These are phyloP conservation scores for Falco berigora DNA, from an alignment of 2,797 vertebrate species.

Conservation along the genomic window DNA sequence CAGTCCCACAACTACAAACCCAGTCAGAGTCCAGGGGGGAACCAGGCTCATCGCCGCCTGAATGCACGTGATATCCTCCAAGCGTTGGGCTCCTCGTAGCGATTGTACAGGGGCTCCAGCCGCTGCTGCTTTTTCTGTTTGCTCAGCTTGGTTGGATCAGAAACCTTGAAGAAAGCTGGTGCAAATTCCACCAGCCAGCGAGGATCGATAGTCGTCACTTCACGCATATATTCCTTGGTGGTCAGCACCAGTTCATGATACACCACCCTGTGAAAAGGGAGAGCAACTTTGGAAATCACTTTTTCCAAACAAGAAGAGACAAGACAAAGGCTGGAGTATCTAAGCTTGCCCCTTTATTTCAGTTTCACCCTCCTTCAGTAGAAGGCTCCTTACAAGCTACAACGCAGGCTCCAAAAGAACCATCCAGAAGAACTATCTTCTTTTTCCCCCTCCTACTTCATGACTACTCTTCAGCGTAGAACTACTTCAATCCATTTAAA, in stretches of 20 bases:
- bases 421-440: neutral
- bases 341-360: neutral
- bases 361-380: neutral
- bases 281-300: accelerated
- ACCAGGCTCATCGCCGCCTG: slow-evolving; percentile 78
- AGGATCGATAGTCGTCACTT: slow-evolving; percentile 97
- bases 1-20: accelerated
- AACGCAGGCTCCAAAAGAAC: neutral
- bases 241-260: slow-evolving; percentile 97
- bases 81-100: slow-evolving; percentile 96
- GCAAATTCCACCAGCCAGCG: slow-evolving; percentile 98
- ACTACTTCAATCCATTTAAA: neutral
- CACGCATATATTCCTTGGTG: slow-evolving; percentile 98
- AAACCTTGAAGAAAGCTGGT: slow-evolving; percentile 98
- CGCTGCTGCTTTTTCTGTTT: slow-evolving; percentile 99
- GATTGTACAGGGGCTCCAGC: slow-evolving; percentile 94
- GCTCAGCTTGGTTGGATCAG: slow-evolving; percentile 96
- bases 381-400: neutral
- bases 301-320: neutral
- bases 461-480: neutral
- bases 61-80: slow-evolving; percentile 98
- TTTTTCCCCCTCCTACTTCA: neutral
- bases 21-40: accelerated
- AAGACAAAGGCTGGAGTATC: neutral
- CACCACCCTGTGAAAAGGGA: slow-evolving; percentile 82